These are phyloP conservation scores for Caenorhabditis auriculariae DNA, from an alignment of 2,888 invertebrate species.

Conservation along the genomic window DNA sequence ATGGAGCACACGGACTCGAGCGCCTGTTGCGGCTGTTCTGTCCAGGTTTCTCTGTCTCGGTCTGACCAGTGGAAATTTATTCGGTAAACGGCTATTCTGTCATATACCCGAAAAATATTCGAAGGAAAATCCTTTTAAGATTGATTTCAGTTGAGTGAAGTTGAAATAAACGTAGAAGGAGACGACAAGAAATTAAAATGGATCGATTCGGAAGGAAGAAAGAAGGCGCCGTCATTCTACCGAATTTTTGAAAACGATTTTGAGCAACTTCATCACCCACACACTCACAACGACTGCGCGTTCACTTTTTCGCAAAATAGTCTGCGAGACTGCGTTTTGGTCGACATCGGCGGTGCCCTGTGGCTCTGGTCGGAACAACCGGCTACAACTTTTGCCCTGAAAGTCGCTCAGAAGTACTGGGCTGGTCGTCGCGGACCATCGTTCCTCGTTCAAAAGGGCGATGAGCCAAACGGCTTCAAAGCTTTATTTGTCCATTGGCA, in stretches of 20 bases:
- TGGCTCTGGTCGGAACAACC: slow-evolving; percentile 54
- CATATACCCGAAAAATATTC: no score
- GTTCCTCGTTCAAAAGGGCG: slow-evolving; percentile 37
- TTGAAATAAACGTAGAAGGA: slow-evolving; percentile 35
- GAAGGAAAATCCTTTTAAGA: no score
- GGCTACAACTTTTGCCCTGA: slow-evolving; percentile 38
- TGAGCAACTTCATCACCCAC: slow-evolving; percentile 22
- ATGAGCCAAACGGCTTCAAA: slow-evolving; percentile 48
- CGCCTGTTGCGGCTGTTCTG: no score
- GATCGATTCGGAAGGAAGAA: slow-evolving; percentile 23
- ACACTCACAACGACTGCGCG: slow-evolving; percentile 21
- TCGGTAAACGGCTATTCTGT: no score
- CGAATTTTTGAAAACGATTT: slow-evolving; percentile 47
- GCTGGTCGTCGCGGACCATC: slow-evolving; percentile 19
- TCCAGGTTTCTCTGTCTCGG: no score
- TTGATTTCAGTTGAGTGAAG: no score
- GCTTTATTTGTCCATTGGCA: slow-evolving; percentile 51
- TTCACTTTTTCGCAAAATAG: slow-evolving; percentile 39
- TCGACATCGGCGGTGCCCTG: slow-evolving; percentile 45
- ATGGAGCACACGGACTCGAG: no score
- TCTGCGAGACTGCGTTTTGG: slow-evolving; percentile 21
- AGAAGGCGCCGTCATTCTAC: slow-evolving; percentile 30
- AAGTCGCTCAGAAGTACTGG: slow-evolving; percentile 43
- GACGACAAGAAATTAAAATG: slow-evolving; percentile 22
- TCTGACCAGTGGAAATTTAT: no score